These are phyloP conservation scores for Coelopa pilipes DNA, from an alignment of 2,888 invertebrate genomes.

Conservation along the genomic window DNA sequence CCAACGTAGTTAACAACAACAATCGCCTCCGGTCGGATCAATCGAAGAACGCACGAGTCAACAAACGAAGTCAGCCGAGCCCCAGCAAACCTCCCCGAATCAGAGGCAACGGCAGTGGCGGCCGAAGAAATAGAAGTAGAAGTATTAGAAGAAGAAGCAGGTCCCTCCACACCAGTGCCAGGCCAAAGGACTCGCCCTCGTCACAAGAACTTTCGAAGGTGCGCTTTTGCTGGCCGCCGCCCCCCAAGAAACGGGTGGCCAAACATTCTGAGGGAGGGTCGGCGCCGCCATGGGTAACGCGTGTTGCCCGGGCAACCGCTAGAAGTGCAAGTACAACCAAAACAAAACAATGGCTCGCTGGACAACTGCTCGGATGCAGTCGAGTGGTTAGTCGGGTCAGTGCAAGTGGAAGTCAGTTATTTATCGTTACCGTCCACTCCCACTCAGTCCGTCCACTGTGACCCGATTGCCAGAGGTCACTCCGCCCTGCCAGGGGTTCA, in stretches of 20 bases:
- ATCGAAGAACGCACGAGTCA: conserved; percentile 14
- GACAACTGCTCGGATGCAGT: no score
- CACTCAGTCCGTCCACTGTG: no score
- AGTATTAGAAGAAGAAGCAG: no score
- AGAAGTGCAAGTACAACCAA: background rate
- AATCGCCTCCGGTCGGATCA: conserved; percentile 33
- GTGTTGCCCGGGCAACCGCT: conserved; percentile 15
- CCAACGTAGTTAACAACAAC: conserved; percentile 47
- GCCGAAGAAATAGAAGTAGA: no score
- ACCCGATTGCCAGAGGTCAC: no score
- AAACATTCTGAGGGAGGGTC: background rate
- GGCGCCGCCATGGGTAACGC: conserved; percentile 12
- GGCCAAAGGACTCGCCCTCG: background rate
- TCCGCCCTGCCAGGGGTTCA: no score
- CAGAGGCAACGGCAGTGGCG: no score
- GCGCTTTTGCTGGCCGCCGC: background rate
- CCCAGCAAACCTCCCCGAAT: background rate
- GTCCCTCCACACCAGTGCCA: conserved; percentile 30
- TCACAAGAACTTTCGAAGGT: conserved; percentile 9
- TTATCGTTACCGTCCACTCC: no score
- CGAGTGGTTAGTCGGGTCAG: no score
- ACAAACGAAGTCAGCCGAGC: conserved; percentile 22
- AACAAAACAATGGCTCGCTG: background rate
- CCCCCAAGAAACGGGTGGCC: background rate
- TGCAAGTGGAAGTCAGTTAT: no score